phyloP scores from a whole-genome alignment of 2,888 invertebrate species.

The Caenorhabditis imperialis region DNA sequence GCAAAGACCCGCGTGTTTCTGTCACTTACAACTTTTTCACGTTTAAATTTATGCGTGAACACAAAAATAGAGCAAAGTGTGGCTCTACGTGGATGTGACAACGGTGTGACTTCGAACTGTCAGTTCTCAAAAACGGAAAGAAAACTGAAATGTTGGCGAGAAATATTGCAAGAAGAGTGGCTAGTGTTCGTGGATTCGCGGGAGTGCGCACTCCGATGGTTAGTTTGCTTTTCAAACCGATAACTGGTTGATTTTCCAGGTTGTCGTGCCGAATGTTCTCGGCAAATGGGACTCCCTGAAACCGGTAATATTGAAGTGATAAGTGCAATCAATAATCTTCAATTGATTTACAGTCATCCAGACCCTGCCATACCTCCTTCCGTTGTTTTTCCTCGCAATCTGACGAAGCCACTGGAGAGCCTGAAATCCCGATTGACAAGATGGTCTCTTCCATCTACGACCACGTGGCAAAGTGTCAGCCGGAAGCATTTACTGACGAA shows the following conservation, averaged over 20 bases:
- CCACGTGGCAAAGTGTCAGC: conserved; percentile 25
- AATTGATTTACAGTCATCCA: no score
- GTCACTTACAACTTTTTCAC: no score
- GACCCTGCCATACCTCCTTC: no score
- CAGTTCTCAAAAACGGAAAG: not conserved
- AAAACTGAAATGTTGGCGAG: conserved; percentile 17
- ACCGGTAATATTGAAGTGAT: no score
- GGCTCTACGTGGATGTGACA: no score
- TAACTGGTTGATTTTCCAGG: not conserved
- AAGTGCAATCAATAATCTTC: no score
- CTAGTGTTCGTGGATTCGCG: not conserved
- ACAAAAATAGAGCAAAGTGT: no score
- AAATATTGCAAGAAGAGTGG: conserved; percentile 1
- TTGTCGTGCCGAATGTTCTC: not conserved
- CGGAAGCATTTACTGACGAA: conserved; percentile 26
- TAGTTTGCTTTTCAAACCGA: not conserved
- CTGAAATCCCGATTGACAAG: conserved; percentile 16
- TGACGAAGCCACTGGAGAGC: not conserved
- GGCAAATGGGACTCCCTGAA: not conserved
- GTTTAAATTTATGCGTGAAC: no score
- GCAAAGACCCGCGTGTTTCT: no score
- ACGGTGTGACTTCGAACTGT: no score
- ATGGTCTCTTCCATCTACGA: conserved; percentile 50
- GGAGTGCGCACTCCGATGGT: not conserved
- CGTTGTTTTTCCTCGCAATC: no score